Percentiles rank a stretch among this genome's conserved stretches.
phyloP scores from a whole-genome alignment of 2,113 vertebrate genomes.

The Pachypanchax playfairii region DNA sequence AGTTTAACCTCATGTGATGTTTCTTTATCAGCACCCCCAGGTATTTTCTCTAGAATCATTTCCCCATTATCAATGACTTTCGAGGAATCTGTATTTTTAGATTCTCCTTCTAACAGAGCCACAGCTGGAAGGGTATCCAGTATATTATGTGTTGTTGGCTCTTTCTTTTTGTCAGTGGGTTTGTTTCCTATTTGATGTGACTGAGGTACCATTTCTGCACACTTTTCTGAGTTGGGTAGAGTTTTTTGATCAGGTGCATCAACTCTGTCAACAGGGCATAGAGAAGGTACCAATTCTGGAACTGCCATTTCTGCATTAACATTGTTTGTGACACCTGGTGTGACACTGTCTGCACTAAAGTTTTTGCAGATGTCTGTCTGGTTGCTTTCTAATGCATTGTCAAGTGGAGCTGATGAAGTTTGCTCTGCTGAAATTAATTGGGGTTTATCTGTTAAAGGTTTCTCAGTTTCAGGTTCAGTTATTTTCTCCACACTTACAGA shows the following conservation, averaged over 20 bases:
- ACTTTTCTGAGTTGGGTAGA: neutral
- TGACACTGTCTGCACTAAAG: slow-evolving; percentile 3
- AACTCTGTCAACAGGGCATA: neutral
- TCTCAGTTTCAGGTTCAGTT: slow-evolving; percentile 5
- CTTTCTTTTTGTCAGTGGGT: slow-evolving; percentile 10
- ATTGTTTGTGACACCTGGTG: slow-evolving; percentile 5
- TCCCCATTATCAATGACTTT: slow-evolving; percentile 4
- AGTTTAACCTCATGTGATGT: slow-evolving; percentile 12
- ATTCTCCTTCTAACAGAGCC: slow-evolving; percentile 13
- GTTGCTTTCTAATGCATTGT: slow-evolving; percentile 1
- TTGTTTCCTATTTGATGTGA: slow-evolving; percentile 24
- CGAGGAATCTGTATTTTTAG: slow-evolving; percentile 10
- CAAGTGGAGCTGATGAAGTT: slow-evolving; percentile 1
- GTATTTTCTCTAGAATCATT: slow-evolving; percentile 6
- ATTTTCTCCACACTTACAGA: slow-evolving; percentile 25
- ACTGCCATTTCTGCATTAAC: slow-evolving; percentile 7
- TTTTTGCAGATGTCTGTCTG: slow-evolving; percentile 2
- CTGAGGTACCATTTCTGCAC: slow-evolving; percentile 16
- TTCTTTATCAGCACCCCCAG: slow-evolving; percentile 2
- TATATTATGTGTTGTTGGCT: neutral
- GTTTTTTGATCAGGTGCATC: slow-evolving; percentile 13
- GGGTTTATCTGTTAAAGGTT: slow-evolving; percentile 17
- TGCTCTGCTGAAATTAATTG: slow-evolving; percentile 11
- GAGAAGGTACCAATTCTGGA: slow-evolving; percentile 15
- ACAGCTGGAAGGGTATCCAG: neutral